These are phyloP conservation scores for Nasonia giraulti DNA, from an alignment of 1,140 invertebrate genomes.

Conservation along the genomic window DNA sequence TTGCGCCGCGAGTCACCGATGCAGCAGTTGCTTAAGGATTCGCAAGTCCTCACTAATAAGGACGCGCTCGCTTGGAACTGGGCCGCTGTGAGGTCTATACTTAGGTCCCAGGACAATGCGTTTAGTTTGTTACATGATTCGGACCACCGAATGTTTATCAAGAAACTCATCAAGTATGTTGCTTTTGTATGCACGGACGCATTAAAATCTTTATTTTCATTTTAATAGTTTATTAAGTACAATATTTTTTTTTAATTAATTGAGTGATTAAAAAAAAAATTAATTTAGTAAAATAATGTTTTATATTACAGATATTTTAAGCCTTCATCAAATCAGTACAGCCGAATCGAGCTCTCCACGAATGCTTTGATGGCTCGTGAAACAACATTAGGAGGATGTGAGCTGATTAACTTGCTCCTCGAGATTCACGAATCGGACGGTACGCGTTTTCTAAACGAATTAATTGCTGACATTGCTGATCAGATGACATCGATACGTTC, in stretches of 20 bases:
- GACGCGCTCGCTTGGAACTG: slow-evolving; percentile 79
- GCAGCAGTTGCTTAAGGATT: slow-evolving; percentile 75
- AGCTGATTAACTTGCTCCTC: slow-evolving; percentile 86
- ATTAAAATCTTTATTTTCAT: too few relatives aligned
- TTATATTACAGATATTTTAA: slow-evolving; percentile 82
- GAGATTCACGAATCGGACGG: slow-evolving; percentile 74
- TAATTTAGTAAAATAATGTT: neutral
- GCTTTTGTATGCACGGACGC: neutral
- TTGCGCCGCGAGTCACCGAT: slow-evolving; percentile 67
- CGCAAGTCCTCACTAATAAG: slow-evolving; percentile 76
- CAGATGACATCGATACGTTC: slow-evolving; percentile 85
- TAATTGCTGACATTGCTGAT: slow-evolving; percentile 86
- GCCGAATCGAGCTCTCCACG: slow-evolving; percentile 81
- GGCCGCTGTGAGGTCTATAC: slow-evolving; percentile 77
- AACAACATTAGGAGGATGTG: slow-evolving; percentile 83
- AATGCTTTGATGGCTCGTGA: slow-evolving; percentile 74
- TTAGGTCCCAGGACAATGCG: slow-evolving; percentile 70
- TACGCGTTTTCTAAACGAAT: slow-evolving; percentile 82
- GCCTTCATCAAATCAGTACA: slow-evolving; percentile 90
- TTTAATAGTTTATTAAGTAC: too few relatives aligned
- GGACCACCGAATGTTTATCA: slow-evolving; percentile 85
- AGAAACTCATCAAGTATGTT: slow-evolving; percentile 78
- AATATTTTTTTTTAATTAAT: neutral
- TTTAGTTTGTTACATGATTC: slow-evolving; percentile 76
- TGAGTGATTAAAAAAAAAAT: neutral